These are phyloP conservation scores for Drosophila gunungcola DNA, from an alignment of 1,140 invertebrate genomes.

Conservation along the genomic window DNA sequence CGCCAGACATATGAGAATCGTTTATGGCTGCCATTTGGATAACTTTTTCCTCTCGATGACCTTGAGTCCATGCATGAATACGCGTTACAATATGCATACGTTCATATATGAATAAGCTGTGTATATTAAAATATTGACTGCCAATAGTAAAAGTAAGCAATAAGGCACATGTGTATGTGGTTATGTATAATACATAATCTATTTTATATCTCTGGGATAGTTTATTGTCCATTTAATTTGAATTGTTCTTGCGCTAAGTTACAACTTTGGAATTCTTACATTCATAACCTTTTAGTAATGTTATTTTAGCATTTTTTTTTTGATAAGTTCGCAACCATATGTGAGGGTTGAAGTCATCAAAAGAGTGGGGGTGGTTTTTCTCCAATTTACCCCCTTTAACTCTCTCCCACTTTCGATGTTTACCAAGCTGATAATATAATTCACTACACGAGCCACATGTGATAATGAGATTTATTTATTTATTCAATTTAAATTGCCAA, in stretches of 20 bases:
- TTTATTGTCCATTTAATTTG: constrained; percentile 17
- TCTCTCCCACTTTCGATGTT: constrained; percentile 9
- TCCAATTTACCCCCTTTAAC: background rate
- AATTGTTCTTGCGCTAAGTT: background rate
- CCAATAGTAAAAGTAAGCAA: constrained; percentile 22
- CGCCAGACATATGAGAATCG: constrained; percentile 56
- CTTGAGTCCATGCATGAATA: constrained; percentile 40
- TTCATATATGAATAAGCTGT: background rate
- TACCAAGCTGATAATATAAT: constrained; percentile 62
- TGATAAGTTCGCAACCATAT: constrained; percentile 13
- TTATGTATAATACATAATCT: background rate
- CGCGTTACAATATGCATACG: constrained; percentile 45
- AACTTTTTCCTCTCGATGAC: constrained; percentile 42
- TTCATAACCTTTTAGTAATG: background rate
- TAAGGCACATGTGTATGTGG: constrained; percentile 3
- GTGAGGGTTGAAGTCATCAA: constrained; percentile 10
- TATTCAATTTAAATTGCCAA: constrained; percentile 57
- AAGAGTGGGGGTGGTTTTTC: constrained; percentile 6
- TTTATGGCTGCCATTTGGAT: constrained; percentile 68
- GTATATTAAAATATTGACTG: constrained; percentile 39
- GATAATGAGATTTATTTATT: constrained; percentile 82
- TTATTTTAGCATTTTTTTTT: background rate
- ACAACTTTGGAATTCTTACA: too few species aligned
- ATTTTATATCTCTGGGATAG: constrained; percentile 33
- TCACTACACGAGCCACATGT: constrained; percentile 76